phyloP scores from a whole-genome alignment of 2,797 vertebrate genomes.

The Sciurus vulgaris region DNA sequence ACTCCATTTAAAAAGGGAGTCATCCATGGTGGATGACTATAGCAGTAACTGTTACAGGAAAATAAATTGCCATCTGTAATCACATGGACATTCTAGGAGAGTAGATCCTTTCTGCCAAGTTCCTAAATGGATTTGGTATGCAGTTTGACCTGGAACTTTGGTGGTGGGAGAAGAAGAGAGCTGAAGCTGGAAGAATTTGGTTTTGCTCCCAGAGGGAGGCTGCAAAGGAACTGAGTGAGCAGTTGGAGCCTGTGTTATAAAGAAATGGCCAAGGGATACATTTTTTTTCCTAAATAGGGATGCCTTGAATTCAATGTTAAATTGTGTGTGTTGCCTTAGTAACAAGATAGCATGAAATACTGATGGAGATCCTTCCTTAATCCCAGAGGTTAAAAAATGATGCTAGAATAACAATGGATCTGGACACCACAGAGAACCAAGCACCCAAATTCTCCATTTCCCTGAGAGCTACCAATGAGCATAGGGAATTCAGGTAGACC shows the following conservation, averaged over 20 bases:
- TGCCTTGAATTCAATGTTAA: slow-evolving; percentile 5
- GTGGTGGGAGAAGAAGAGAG: not conserved
- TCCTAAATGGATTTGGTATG: not conserved
- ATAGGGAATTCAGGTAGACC: not conserved
- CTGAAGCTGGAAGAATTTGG: not conserved
- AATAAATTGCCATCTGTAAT: not conserved
- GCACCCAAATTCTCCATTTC: not conserved
- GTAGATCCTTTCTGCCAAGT: not conserved
- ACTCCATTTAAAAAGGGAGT: not conserved
- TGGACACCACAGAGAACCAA: not conserved
- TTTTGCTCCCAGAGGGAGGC: not conserved
- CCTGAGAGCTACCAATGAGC: not conserved
- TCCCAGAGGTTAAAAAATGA: not conserved
- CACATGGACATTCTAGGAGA: not conserved
- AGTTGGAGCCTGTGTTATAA: not conserved
- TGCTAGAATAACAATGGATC: not conserved
- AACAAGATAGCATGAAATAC: not conserved
- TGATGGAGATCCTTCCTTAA: not conserved
- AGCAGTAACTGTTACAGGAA: not conserved
- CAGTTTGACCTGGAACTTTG: not conserved
- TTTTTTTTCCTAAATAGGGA: not conserved
- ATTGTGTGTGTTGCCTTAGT: not conserved
- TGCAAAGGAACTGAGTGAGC: not conserved
- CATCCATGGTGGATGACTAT: too few relatives aligned
- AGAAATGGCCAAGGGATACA: not conserved